Evolutionary conservation across 2,113 vertebrate genomes (phyloP).

Genomic region (Protobothrops mucrosquamatus): DNA sequence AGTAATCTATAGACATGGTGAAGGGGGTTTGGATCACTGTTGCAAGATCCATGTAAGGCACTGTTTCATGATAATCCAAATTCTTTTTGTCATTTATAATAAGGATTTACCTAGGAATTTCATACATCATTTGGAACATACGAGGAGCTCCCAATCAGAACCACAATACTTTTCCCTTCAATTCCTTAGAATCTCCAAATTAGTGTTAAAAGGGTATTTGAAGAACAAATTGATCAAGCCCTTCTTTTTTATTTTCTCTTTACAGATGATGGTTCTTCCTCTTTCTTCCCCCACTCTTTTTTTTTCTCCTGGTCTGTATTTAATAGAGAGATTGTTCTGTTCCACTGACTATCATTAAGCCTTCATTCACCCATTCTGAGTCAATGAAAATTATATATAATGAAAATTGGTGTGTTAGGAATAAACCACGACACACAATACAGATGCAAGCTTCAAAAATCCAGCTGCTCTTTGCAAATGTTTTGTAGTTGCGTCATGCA

Average conservation of each 20-base stretch:
- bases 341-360: constrained; percentile 28
- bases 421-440: constrained; percentile 1
- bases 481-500: constrained; percentile 7
- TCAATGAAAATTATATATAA: constrained; percentile 42
- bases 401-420: constrained; percentile 42
- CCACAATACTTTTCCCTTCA: not conserved
- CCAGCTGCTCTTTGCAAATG: constrained; percentile 38
- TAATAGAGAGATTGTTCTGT: not conserved
- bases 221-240: not conserved
- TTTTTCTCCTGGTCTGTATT: not conserved
- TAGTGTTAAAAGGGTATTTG: not conserved
- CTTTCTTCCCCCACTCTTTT: not conserved
- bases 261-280: not conserved
- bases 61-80: not conserved
- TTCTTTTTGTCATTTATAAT: not conserved
- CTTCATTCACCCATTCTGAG: constrained; percentile 34
- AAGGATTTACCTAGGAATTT: not conserved
- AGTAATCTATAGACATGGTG: not conserved
- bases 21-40: not conserved
- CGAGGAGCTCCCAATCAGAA: not conserved
- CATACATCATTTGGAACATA: not conserved
- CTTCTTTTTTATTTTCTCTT: not conserved
- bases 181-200: not conserved
- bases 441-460: constrained; percentile 16
- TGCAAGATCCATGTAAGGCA: not conserved